Conservation (phyloP, 2,888 invertebrate species). For the Serripes groenlandicus region DNA sequence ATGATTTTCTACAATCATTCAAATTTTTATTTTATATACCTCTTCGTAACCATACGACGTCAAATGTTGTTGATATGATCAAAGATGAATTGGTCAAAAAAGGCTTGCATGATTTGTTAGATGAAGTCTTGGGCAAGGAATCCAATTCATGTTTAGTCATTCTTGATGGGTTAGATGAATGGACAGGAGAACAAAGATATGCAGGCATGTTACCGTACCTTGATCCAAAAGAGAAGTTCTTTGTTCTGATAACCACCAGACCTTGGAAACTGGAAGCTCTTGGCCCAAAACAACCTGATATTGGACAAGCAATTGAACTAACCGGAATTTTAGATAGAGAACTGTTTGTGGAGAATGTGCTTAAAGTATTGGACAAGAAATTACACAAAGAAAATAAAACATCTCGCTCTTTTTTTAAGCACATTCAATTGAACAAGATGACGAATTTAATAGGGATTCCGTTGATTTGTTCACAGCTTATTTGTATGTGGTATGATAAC, state of each 20-base stretch:
- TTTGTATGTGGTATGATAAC: too few species aligned
- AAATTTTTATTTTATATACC: conserved; percentile 23
- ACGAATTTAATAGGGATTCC: too few species aligned
- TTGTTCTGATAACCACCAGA: not conserved
- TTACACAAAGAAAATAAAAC: too few species aligned
- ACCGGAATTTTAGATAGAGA: too few species aligned
- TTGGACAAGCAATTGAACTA: too few species aligned
- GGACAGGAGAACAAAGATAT: too few species aligned
- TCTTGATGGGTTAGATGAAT: conserved; percentile 19
- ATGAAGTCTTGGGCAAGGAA: not conserved
- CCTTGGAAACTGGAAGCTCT: conserved; percentile 21
- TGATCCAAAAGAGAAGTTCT: not conserved
- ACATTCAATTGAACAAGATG: too few species aligned
- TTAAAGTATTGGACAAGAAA: too few species aligned
- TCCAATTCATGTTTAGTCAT: not conserved
- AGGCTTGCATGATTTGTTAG: not conserved
- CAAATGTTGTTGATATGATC: conserved; percentile 10
- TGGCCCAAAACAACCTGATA: not conserved
- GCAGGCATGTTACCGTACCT: not conserved
- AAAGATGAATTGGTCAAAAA: not conserved
- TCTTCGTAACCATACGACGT: not conserved
- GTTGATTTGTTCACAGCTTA: too few species aligned
- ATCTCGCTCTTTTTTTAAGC: too few species aligned
- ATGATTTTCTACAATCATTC: not conserved
- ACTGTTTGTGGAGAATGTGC: too few species aligned